Percentiles rank a stretch among this genome's conserved stretches.
Evolutionary conservation across 2,113 vertebrate genomes (phyloP).

Genomic region (Mastomys coucha): DNA sequence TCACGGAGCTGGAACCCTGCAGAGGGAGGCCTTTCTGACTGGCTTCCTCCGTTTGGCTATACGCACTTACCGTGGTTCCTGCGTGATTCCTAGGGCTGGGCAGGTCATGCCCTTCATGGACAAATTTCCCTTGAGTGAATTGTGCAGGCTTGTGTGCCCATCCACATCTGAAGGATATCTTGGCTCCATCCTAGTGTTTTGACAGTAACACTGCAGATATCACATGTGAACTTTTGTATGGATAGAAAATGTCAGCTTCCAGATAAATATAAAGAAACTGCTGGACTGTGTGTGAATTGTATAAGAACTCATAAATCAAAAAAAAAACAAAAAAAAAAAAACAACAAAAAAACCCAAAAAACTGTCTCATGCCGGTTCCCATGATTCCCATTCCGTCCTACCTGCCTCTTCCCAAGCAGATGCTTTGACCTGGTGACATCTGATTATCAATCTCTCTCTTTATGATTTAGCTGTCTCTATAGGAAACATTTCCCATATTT

Average conservation of each 20-base stretch:
- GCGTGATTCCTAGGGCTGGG: too few relatives aligned
- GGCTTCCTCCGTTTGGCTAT: background rate
- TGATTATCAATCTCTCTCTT: background rate
- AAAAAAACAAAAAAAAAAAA: background rate
- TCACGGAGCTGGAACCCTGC: background rate
- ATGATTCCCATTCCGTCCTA: background rate
- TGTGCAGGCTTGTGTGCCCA: too few relatives aligned
- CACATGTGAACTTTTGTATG: background rate
- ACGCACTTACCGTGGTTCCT: fast-evolving
- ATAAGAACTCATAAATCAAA: background rate
- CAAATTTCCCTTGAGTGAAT: background rate
- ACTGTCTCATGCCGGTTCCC: background rate
- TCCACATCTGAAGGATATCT: background rate
- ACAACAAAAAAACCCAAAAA: background rate
- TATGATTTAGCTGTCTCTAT: background rate
- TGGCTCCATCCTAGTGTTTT: background rate
- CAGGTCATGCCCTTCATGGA: background rate
- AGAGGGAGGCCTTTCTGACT: background rate
- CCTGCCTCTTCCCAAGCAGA: background rate
- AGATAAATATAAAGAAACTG: background rate
- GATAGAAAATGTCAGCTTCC: background rate
- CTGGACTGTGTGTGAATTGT: background rate
- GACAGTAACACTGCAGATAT: background rate
- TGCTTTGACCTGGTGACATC: background rate
- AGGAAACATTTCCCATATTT: background rate